Percentiles rank a stretch among this genome's conserved stretches.
These are phyloP conservation scores for Oreamnos americanus DNA, from an alignment of 2,113 vertebrate genomes.

Conservation along the genomic window DNA sequence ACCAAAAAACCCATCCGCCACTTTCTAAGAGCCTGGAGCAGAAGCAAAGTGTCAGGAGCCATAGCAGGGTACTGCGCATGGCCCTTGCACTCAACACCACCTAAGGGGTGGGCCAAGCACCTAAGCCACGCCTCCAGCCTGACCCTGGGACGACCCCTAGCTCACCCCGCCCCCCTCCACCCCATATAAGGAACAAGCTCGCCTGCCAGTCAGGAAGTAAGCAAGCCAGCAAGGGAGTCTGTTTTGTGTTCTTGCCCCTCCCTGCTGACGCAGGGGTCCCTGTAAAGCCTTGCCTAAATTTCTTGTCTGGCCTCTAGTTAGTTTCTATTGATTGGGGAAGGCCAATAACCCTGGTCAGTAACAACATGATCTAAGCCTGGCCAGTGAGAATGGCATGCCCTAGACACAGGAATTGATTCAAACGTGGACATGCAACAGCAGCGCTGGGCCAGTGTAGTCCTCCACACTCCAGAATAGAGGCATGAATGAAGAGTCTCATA, in stretches of 20 bases:
- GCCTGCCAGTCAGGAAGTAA: rapidly evolving
- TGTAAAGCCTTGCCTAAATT: background rate
- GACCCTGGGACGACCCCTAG: background rate
- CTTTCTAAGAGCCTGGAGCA: background rate
- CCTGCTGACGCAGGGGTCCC: background rate
- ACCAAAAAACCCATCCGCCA: background rate
- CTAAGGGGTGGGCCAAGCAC: background rate
- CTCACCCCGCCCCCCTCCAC: background rate
- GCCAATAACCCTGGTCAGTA: background rate
- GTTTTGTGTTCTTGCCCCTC: background rate
- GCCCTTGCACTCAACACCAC: background rate
- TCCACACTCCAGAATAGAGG: background rate
- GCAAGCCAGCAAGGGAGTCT: background rate
- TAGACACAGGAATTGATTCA: background rate
- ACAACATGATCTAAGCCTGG: background rate
- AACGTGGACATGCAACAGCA: background rate
- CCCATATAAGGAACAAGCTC: background rate
- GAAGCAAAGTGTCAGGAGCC: background rate
- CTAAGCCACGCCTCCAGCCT: background rate
- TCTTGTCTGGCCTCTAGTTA: background rate
- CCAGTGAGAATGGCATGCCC: background rate
- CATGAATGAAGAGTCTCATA: background rate
- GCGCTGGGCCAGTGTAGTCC: background rate
- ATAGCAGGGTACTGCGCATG: background rate
- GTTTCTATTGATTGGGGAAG: background rate